Conservation (phyloP, 2,113 vertebrate genomes). For the Colaptes auratus region DNA sequence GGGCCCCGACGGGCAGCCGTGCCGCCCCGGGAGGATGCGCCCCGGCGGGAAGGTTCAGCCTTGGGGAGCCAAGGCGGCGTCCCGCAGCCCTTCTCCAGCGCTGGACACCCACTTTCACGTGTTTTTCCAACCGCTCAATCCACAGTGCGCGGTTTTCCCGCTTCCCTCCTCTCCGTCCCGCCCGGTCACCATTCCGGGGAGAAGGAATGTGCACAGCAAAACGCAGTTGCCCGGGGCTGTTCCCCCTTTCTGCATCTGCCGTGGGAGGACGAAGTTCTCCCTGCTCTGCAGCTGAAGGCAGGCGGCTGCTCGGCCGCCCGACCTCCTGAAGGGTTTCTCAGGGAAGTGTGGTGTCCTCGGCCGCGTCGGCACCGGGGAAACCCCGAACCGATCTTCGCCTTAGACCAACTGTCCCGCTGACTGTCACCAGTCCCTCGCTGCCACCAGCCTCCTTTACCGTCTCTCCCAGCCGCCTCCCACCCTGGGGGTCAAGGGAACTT, state of each 20-base stretch:
- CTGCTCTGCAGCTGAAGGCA: background rate
- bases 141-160: fast-evolving
- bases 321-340: background rate
- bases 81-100: background rate
- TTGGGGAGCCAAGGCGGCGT: background rate
- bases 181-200: background rate
- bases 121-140: background rate
- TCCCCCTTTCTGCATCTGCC: background rate
- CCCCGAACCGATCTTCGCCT: background rate
- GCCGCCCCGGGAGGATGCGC: background rate
- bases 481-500: background rate
- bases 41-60: background rate
- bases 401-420: background rate
- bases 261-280: background rate
- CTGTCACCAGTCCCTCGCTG: background rate
- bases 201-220: background rate
- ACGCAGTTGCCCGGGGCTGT: fast-evolving
- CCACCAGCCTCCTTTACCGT: background rate
- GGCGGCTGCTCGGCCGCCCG: background rate
- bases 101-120: background rate
- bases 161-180: background rate
- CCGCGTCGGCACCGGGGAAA: background rate
- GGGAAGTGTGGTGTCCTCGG: background rate
- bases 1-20: background rate
- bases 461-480: background rate